Conservation (phyloP, 2,888 invertebrate species). For the Orthosia gothica region DNA sequence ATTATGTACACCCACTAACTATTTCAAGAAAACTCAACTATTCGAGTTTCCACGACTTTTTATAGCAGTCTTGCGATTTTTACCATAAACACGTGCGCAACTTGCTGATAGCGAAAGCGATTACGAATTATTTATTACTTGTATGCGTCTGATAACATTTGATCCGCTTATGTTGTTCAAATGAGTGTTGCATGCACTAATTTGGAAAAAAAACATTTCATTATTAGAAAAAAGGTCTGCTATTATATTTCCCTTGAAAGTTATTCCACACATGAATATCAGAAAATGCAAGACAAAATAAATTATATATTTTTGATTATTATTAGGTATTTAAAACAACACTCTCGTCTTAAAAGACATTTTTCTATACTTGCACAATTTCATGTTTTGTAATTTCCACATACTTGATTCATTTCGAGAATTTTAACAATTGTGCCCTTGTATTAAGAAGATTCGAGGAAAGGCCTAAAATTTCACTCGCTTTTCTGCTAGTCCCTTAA, state of each 20-base stretch:
- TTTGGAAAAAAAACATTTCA: too few relatives aligned
- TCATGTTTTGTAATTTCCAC: too few relatives aligned
- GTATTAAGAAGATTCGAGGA: not conserved
- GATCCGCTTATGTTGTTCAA: slow-evolving; percentile 18
- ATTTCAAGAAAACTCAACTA: not conserved
- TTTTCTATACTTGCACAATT: too few relatives aligned
- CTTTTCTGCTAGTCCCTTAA: not conserved
- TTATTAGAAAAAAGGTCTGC: too few relatives aligned
- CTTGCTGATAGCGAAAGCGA: slow-evolving; percentile 26
- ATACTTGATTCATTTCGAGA: too few relatives aligned
- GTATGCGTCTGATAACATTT: slow-evolving; percentile 44
- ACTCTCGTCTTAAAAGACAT: too few relatives aligned
- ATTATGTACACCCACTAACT: too few relatives aligned
- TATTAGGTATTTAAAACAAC: too few relatives aligned
- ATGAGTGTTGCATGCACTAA: too few relatives aligned
- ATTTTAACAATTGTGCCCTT: too few relatives aligned
- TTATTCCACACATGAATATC: not conserved
- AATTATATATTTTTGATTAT: too few relatives aligned
- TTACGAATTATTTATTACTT: slow-evolving; percentile 36
- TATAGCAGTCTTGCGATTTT: slow-evolving; percentile 16
- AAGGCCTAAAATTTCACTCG: not conserved
- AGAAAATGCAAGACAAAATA: not conserved
- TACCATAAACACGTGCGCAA: not conserved
- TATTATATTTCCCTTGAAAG: not conserved
- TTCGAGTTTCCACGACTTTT: not conserved